Evolutionary conservation across 2,888 invertebrate genomes (phyloP).

Genomic region (Pheosia gnoma): DNA sequence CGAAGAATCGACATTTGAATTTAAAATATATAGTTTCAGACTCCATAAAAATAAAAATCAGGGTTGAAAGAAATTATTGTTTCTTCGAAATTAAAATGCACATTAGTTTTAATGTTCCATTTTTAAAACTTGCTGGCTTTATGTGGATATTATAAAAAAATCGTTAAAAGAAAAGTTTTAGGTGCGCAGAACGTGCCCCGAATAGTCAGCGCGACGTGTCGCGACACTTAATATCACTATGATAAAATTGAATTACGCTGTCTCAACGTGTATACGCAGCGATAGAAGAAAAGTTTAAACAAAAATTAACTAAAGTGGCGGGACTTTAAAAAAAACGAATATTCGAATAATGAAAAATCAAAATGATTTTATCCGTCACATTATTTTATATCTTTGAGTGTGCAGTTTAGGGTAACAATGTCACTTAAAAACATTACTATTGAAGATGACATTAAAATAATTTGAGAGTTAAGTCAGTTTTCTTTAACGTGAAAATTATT

Average conservation of each 20-base stretch:
- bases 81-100: constrained; percentile 12
- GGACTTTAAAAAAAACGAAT: background rate
- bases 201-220: constrained; percentile 52
- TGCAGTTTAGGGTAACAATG: constrained; percentile 14
- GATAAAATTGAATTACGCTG: constrained; percentile 67
- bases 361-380: background rate
- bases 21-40: background rate
- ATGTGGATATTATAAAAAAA: constrained; percentile 20
- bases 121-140: constrained; percentile 12
- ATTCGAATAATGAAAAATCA: constrained; percentile 5
- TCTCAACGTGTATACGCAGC: constrained; percentile 37
- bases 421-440: no score
- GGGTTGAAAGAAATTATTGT: background rate
- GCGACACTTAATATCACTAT: constrained; percentile 67
- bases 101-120: constrained; percentile 11
- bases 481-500: no score
- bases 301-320: background rate
- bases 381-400: background rate
- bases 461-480: no score
- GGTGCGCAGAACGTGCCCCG: constrained; percentile 50
- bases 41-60: background rate
- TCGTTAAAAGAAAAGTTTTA: constrained; percentile 39
- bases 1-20: background rate
- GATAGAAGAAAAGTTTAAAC: constrained; percentile 26
- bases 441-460: no score